phyloP scores from a whole-genome alignment of 2,113 vertebrate species.

The Archilochus colubris region DNA sequence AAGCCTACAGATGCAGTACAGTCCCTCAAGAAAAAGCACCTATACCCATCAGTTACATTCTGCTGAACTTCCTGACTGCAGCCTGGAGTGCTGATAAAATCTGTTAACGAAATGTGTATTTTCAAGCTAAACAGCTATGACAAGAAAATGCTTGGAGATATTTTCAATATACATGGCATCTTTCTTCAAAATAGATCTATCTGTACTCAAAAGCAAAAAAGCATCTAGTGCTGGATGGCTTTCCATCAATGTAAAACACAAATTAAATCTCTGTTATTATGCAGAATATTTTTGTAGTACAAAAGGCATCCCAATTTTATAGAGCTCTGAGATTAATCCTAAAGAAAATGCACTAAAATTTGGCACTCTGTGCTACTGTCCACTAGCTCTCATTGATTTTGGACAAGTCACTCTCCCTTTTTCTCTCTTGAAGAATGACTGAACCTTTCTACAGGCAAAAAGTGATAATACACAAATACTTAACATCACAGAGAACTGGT shows the following conservation, averaged over 20 bases:
- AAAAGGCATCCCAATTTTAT: neutral
- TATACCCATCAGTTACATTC: constrained; percentile 11
- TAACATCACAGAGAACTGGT: neutral
- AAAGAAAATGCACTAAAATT: neutral
- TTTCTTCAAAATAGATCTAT: neutral
- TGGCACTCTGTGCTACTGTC: neutral
- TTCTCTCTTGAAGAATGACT: neutral
- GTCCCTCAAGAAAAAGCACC: neutral
- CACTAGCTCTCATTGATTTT: neutral
- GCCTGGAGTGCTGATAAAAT: neutral
- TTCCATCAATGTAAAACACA: neutral
- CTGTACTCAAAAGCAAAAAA: neutral
- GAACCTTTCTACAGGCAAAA: neutral
- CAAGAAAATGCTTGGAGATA: constrained; percentile 15
- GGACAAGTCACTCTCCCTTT: neutral
- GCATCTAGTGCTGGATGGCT: neutral
- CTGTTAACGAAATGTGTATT: neutral
- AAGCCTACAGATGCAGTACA: neutral
- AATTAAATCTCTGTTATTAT: neutral
- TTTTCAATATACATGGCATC: neutral
- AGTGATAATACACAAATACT: neutral
- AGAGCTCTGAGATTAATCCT: neutral
- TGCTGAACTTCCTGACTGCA: neutral
- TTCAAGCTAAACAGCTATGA: neutral
- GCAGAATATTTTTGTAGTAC: neutral